A percentile compares a stretch with the other conserved stretches of the same genome.
Conservation (phyloP, 2,888 invertebrate genomes). For the Metalampra italica region DNA sequence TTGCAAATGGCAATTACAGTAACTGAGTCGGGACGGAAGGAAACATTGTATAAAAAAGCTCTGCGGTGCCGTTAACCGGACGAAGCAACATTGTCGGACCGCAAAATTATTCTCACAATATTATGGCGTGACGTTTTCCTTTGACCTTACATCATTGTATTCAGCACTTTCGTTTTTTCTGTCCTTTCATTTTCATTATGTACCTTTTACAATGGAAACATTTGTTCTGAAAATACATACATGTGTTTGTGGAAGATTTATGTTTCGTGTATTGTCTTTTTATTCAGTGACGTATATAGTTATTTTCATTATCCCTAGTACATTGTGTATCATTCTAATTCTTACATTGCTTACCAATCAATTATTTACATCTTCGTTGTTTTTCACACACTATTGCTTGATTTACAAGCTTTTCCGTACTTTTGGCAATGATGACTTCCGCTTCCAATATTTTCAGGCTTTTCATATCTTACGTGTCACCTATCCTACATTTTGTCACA, state of each 20-base stretch:
- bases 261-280: no score
- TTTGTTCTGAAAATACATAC: no score
- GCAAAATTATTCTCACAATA: constrained; percentile 50
- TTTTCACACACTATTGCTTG: no score
- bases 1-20: constrained; percentile 63
- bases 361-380: no score
- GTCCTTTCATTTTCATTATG: not conserved
- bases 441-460: not conserved
- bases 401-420: no score
- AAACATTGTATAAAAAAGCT: constrained; percentile 37
- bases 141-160: constrained; percentile 34
- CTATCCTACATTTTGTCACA: not conserved
- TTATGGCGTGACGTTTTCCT: constrained; percentile 41
- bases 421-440: not conserved
- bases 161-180: constrained; percentile 17
- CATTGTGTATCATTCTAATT: no score
- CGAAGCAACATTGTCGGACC: constrained; percentile 42
- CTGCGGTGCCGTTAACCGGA: constrained; percentile 39
- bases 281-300: no score
- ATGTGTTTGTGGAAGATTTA: no score
- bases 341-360: no score
- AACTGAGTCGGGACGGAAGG: constrained; percentile 32
- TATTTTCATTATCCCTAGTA: no score
- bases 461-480: not conserved
- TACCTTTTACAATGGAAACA: not conserved